Evolutionary conservation across 2,888 invertebrate species (phyloP).

Genomic region (Ennomos erosarius): DNA sequence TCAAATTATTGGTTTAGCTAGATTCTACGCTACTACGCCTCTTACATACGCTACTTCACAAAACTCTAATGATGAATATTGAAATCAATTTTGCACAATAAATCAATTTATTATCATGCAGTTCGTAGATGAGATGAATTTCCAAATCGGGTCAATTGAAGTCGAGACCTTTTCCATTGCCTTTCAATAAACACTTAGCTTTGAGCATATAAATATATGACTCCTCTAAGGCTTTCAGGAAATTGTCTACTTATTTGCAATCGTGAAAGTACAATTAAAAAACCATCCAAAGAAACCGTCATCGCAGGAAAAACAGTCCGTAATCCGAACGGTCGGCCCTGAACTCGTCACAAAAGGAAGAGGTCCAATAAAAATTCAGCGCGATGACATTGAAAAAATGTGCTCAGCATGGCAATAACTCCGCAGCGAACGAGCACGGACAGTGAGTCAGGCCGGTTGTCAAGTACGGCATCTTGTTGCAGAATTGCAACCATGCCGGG

Average conservation of each 20-base stretch:
- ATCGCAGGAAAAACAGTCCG: slow-evolving; percentile 2
- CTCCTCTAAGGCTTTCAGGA: no score
- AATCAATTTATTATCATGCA: neutral
- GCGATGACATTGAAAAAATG: slow-evolving; percentile 36
- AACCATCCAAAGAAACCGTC: neutral
- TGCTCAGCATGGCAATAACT: slow-evolving; percentile 29
- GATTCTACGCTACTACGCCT: no score
- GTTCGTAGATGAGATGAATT: slow-evolving; percentile 3
- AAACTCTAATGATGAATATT: no score
- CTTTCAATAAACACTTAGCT: no score
- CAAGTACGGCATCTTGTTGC: slow-evolving; percentile 28
- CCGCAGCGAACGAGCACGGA: slow-evolving; percentile 1
- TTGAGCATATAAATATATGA: no score
- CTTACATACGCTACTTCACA: no score
- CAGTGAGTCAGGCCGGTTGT: slow-evolving; percentile 33
- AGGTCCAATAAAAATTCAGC: slow-evolving; percentile 37
- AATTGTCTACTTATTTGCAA: no score
- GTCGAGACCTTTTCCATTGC: neutral
- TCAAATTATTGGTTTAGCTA: no score
- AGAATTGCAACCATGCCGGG: slow-evolving; percentile 2
- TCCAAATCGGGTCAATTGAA: slow-evolving; percentile 9
- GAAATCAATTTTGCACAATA: no score
- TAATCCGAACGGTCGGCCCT: slow-evolving; percentile 27
- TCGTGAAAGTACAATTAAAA: neutral
- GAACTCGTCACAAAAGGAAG: slow-evolving; percentile 37